phyloP scores from a whole-genome alignment of 2,113 vertebrate genomes.

The Petrocephalus microphthalmus region DNA sequence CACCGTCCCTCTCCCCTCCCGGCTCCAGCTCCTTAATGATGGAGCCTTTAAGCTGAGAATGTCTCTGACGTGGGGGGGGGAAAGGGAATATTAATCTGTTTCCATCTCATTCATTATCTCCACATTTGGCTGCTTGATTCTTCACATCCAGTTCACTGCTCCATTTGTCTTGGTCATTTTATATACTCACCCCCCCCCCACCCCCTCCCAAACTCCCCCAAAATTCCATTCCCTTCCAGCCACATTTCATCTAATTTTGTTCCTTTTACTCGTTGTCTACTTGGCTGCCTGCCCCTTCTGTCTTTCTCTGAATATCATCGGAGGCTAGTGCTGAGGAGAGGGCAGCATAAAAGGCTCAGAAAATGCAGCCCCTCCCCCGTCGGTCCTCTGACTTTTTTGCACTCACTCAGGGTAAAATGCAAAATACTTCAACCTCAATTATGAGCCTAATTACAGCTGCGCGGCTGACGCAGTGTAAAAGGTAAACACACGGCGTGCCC shows the following conservation, averaged over 20 bases:
- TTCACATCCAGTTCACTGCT: background rate
- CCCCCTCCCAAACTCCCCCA: constrained; percentile 15
- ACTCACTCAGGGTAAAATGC: background rate
- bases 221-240: constrained; percentile 28
- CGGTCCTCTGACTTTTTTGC: background rate
- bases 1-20: constrained; percentile 26
- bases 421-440: constrained; percentile 9
- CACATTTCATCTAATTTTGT: background rate
- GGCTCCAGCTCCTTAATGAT: constrained; percentile 24
- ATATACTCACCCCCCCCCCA: background rate
- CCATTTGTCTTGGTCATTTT: background rate
- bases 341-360: no score
- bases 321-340: background rate
- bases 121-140: constrained; percentile 22
- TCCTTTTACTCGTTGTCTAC: constrained; percentile 21
- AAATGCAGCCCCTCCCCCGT: background rate
- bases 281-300: background rate
- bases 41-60: constrained; percentile 35
- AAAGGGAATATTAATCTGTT: constrained; percentile 44
- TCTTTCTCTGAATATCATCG: background rate
- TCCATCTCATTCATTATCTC: constrained; percentile 42
- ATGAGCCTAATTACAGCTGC: background rate
- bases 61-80: constrained; percentile 32
- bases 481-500: background rate
- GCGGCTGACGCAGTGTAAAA: background rate